Conservation (phyloP, 2,888 invertebrate genomes). For the Dryocosmus kuriphilus region DNA sequence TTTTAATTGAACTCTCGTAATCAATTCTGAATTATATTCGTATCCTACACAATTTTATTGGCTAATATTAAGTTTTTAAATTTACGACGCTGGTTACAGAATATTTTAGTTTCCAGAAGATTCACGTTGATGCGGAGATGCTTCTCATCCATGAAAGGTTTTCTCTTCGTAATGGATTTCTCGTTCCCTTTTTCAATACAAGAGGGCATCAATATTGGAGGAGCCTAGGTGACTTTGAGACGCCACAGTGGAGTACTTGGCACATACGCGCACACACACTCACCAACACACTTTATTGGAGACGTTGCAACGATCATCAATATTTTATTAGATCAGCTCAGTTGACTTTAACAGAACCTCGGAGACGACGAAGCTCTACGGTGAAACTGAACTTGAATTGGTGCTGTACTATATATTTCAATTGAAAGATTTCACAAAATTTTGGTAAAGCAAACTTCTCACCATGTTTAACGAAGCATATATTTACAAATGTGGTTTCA, state of each 20-base stretch:
- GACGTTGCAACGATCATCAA: not conserved
- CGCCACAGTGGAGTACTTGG: not conserved
- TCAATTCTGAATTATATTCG: no score
- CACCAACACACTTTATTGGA: not conserved
- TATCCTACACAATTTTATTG: not conserved
- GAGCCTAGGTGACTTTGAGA: not conserved
- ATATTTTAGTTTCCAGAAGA: not conserved
- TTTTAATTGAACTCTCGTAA: no score
- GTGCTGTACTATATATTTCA: no score
- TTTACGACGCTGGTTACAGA: not conserved
- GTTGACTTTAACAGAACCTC: not conserved
- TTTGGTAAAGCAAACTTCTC: no score
- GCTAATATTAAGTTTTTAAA: not conserved
- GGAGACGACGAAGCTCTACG: not conserved
- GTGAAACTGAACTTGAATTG: not conserved
- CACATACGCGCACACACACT: not conserved
- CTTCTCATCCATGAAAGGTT: not conserved
- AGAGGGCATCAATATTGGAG: not conserved
- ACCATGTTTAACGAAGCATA: no score
- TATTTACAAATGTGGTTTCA: no score
- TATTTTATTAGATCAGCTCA: not conserved
- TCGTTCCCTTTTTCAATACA: not conserved
- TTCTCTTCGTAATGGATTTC: conserved; percentile 3
- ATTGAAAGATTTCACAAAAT: no score
- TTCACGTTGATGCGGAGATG: not conserved